A percentile compares a stretch with the other conserved stretches of the same genome.
phyloP scores from a whole-genome alignment of 1,140 invertebrate genomes.

The Cheumatopsyche charites region DNA sequence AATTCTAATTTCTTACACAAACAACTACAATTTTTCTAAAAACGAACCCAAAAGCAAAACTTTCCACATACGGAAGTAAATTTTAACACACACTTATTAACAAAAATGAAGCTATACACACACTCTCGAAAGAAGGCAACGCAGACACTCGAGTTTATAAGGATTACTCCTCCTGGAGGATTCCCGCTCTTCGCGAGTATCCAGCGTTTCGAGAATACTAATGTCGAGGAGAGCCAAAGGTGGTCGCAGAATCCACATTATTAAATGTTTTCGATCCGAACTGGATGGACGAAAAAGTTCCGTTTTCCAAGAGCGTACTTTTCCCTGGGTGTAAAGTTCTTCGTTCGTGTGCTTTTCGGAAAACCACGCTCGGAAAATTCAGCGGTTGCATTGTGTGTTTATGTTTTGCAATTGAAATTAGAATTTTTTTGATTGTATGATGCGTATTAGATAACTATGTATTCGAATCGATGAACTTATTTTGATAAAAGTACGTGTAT shows the following conservation, averaged over 20 bases:
- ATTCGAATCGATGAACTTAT: too few relatives aligned
- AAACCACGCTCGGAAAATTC: not conserved
- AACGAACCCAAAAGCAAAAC: too few relatives aligned
- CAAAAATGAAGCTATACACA: too few relatives aligned
- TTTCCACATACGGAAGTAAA: too few relatives aligned
- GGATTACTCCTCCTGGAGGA: constrained; percentile 25
- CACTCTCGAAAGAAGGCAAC: too few relatives aligned
- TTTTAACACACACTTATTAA: too few relatives aligned
- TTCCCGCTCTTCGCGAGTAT: constrained; percentile 11
- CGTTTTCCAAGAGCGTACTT: not conserved
- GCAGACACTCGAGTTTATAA: constrained; percentile 25
- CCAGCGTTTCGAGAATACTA: constrained; percentile 27
- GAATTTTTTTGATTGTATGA: too few relatives aligned
- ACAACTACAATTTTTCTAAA: too few relatives aligned
- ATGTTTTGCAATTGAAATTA: too few relatives aligned
- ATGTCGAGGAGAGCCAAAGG: not conserved
- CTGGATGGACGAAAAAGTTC: constrained; percentile 20
- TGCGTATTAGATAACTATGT: too few relatives aligned
- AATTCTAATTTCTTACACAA: too few relatives aligned
- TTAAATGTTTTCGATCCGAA: constrained; percentile 33
- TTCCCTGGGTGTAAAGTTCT: constrained; percentile 1
- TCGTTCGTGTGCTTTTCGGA: not conserved
- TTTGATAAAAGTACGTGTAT: too few relatives aligned
- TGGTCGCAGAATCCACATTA: constrained; percentile 19
- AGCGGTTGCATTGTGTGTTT: not conserved